Evolutionary conservation across 2,888 invertebrate species (phyloP), one percentile per base, ranked within the genome.

Genomic region (Mythimna ferrago): DNA sequence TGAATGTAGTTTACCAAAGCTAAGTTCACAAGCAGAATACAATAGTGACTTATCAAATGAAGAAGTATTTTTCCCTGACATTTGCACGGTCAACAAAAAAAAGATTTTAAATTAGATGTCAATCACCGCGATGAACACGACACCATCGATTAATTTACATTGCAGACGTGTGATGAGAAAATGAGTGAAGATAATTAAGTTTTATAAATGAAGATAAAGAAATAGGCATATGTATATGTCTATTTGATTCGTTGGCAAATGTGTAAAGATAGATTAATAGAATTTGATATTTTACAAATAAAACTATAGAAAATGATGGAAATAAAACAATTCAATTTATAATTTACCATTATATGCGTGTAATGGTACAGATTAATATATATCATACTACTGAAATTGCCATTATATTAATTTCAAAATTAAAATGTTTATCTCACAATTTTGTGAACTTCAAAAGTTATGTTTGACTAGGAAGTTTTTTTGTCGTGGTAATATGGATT

Each of bases 101-200:
- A 70, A 70, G 56, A 67, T 54, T 77, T 75, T 67, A 73, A 84
- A 81, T 86, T 62, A 67, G 54, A 38, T 71, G 82, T 61, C 84
- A 80, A 71, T 86, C 86, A 84, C 5, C 66, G 64, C 32, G 61
- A 48, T 53, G 21, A 57, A 16, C 0, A 26, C 61, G 38, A 70
- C 61, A 62, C 53, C 54, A 58, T 60, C 35, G 69, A 69, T 72
- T 65, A 38, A 68, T 62, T 6, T 2, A 53, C 26, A 58, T 48
- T 16, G 4, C 38, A 41, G n/a, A 21, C 9, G 3, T 41, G 51
- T 48, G 10, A 61, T n/a, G 16, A 35, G 2, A 0, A 21, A 57
- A 53, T n/a, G 3, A 4, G 35, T 62, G n/a, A 41, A 62, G 32
- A 26, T 54, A 61, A 10, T 10, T 9, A 32, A 7, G 3, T 14